Evolutionary conservation across 2,797 vertebrate genomes (phyloP), one percentile per base, ranked within the genome.

Genomic region (Argya squamiceps): DNA sequence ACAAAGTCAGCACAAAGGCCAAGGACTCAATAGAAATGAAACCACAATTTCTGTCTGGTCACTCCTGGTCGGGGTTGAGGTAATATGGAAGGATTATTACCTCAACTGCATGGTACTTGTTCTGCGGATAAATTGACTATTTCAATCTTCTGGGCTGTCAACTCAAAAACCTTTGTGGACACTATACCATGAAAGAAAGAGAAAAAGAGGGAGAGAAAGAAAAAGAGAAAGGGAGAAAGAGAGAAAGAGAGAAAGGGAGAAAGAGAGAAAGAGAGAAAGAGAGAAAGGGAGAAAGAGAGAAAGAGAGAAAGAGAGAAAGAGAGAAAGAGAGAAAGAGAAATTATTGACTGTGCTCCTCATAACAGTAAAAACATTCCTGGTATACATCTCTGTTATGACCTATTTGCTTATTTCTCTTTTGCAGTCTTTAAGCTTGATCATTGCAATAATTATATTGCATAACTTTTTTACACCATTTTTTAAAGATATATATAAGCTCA

Each of bases 91-190:
- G 29, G 89, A 93, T 95, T 97, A 96, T 95, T 92, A 78, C 68
- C 17, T 92, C 63, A 74, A 70, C 39, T 67, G 30, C 50, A 71
- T 41, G 23, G 30, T 88, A 60, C 58, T 71, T 78, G n/a, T 59
- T 81, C 60, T 70, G 52, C 2, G 11, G 75, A 85, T 93, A 97
- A 92, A 96, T 58, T 93, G 76, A 93, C 89, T 82, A 93, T 92
- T 96, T 95, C 92, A 95, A 49, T 97, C 89, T 93, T 91, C 80
- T 4, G 4, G 29, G 49, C 56, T 97, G 92, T 94, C 95, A 97
- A 67, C 84, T 73, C 37, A 77, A 87, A 96, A 95, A 78, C 67
- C 47, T 93, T 89, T 86, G 85, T 50, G 41, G 50, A 30, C 19
- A 50, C 15, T 71, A 50, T 29, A 44, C 55, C 14, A 24, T 59